Evolutionary conservation across 2,113 vertebrate genomes (phyloP).

Genomic region (Gila orcuttii): DNA sequence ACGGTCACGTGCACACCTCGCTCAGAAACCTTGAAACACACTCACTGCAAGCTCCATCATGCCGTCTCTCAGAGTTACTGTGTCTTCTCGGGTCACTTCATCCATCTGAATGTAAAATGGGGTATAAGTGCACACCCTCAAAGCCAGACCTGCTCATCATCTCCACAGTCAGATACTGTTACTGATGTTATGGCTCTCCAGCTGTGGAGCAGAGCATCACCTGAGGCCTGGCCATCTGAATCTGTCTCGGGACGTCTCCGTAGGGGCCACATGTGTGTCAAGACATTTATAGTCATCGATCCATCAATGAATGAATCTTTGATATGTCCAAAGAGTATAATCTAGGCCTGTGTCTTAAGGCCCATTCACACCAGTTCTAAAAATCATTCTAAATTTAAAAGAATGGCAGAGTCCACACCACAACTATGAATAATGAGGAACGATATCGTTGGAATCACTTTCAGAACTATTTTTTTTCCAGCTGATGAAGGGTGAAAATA

Average conservation of each 20-base stretch:
- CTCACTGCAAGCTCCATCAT: slow-evolving; percentile 29
- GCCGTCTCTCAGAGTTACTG: slow-evolving; percentile 16
- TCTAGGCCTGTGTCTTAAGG: background rate
- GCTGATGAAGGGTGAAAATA: too few species aligned
- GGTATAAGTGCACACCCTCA: background rate
- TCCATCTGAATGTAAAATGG: background rate
- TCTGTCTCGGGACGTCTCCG: slow-evolving; percentile 1
- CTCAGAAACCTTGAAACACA: slow-evolving; percentile 44
- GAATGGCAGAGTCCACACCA: too few species aligned
- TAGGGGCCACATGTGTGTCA: slow-evolving; percentile 8
- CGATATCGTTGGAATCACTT: too few species aligned
- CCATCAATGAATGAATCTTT: slow-evolving; percentile 2
- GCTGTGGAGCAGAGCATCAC: slow-evolving; percentile 23
- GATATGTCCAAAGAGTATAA: background rate
- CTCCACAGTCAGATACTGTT: slow-evolving; percentile 30
- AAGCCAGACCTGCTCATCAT: slow-evolving; percentile 16
- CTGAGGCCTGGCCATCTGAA: slow-evolving; percentile 10
- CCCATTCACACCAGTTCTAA: too few species aligned
- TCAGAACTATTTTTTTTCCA: too few species aligned
- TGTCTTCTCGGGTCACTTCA: slow-evolving; percentile 8
- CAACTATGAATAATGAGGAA: too few species aligned
- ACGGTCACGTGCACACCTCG: slow-evolving; percentile 70
- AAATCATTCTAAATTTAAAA: too few species aligned
- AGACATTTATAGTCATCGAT: slow-evolving; percentile 35
- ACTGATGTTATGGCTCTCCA: slow-evolving; percentile 10